Base-by-base conservation (phyloP, 2,113 vertebrate species). In the Desmodus rotundus region DNA sequence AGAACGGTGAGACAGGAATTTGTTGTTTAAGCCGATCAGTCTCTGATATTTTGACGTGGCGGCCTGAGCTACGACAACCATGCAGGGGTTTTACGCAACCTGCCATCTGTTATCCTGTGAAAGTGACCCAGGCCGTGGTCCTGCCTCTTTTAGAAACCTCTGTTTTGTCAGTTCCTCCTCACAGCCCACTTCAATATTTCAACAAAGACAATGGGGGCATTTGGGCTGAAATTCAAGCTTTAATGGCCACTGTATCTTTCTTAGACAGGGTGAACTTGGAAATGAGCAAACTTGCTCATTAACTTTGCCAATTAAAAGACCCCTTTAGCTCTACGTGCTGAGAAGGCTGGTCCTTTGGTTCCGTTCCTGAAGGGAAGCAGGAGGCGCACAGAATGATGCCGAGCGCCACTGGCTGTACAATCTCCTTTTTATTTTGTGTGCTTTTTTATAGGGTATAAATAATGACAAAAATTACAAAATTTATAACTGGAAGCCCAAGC, bases 381-480 rank as follows among this genome's bases (percentile, higher is more conserved):
- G 87, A 65, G 67, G 80, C 95, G 67, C 92, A 98, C 50, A 96
- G 95, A 98, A 98, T 0, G 5, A 97, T 80, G 88, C 97, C 96
- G 98, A 91, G 94, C 93, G 63, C 33, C 96, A 96, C 95, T 94
- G 98, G 98, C 99, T 99, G 99, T 99, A 99, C 99, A 99, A 99
- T 98, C 99, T 98, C 97, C 65, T 97, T 99, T 99, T 99, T 99
- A 99, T 99, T 99, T 98, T 98, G 98, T 99, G 99, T 99, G 99
- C 99, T 99, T 98, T 95, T 94, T 99, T 98, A 99, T 99, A 99
- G 99, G 99, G 99, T 99, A 99, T 99, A 99, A 99, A 99, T 99
- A 99, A 99, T 99, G 99, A 99, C 99, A 99, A 99, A 97, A 99
- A 98, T 99, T 99, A 99, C 99, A 99, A 99, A 99, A 99, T 99